These are phyloP conservation scores for Stomorhina lunata DNA, from an alignment of 2,888 invertebrate species.

Conservation along the genomic window DNA sequence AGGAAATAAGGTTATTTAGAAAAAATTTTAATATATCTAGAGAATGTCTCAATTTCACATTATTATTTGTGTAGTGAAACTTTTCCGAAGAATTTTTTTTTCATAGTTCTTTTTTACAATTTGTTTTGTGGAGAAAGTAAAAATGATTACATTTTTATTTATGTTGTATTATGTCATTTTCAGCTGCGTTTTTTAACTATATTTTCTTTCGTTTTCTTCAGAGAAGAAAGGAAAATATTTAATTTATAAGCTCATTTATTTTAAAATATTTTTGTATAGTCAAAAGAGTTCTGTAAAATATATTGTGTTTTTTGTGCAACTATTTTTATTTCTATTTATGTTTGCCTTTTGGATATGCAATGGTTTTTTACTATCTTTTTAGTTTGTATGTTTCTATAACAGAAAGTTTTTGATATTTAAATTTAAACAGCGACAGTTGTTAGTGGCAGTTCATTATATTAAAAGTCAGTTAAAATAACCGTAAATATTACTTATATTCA, in stretches of 20 bases:
- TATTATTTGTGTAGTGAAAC: too few relatives aligned
- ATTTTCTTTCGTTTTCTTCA: background rate
- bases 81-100: too few relatives aligned
- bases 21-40: too few relatives aligned
- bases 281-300: too few relatives aligned
- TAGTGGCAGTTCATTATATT: conserved; percentile 7
- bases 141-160: background rate
- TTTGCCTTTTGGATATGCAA: background rate
- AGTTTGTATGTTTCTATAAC: background rate
- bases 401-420: background rate
- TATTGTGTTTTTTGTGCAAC: too few relatives aligned
- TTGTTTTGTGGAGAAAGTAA: too few relatives aligned
- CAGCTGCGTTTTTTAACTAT: background rate
- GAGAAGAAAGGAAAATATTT: background rate
- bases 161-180: background rate
- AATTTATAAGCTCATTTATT: background rate
- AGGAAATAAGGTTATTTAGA: too few relatives aligned
- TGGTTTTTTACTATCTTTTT: background rate
- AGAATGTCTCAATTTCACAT: too few relatives aligned
- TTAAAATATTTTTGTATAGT: background rate
- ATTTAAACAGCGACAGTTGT: background rate
- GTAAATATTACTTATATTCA: too few relatives aligned
- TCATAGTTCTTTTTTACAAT: too few relatives aligned
- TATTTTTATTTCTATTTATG: background rate
- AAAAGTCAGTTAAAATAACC: background rate